A percentile compares a stretch with the other conserved stretches of the same genome.
phyloP scores from a whole-genome alignment of 2,888 invertebrate genomes.

The Tortricodes alternella region DNA sequence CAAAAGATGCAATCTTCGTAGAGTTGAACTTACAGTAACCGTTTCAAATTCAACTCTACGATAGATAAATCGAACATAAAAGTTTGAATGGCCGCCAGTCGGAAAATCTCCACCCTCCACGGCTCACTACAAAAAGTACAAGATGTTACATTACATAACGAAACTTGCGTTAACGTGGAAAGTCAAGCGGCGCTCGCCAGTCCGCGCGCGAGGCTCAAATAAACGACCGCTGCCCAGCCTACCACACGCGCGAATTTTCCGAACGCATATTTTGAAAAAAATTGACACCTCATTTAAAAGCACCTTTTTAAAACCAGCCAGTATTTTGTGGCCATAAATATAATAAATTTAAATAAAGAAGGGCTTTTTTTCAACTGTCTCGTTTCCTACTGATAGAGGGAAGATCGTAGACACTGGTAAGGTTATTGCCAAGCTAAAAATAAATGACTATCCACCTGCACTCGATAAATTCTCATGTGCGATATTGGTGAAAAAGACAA shows the following conservation, averaged over 20 bases:
- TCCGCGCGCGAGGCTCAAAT: conserved; percentile 49
- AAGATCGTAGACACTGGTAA: conserved; percentile 16
- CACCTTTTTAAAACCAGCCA: not conserved
- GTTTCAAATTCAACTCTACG: no score
- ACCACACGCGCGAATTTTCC: conserved; percentile 24
- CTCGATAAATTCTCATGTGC: conserved; percentile 8
- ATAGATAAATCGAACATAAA: not conserved
- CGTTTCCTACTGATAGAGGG: not conserved
- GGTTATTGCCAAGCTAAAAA: conserved; percentile 1
- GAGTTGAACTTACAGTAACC: no score
- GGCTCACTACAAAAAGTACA: conserved; percentile 16
- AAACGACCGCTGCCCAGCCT: conserved; percentile 17
- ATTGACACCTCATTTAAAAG: conserved; percentile 22
- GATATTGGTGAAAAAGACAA: not conserved
- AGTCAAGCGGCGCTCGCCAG: conserved; percentile 47
- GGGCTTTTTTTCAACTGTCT: not conserved
- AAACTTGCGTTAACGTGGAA: conserved; percentile 26
- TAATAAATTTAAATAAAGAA: no score
- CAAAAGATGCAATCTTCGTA: no score
- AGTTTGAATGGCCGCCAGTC: not conserved
- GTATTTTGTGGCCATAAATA: not conserved
- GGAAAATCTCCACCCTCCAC: conserved; percentile 21
- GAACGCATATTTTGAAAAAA: no score
- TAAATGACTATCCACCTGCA: conserved; percentile 9
- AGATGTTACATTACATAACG: conserved; percentile 27